A percentile compares a stretch with the other conserved stretches of the same genome.
Conservation (phyloP, 92 coral and sea anemone species). For the Zoanthus sansibaricus region DNA sequence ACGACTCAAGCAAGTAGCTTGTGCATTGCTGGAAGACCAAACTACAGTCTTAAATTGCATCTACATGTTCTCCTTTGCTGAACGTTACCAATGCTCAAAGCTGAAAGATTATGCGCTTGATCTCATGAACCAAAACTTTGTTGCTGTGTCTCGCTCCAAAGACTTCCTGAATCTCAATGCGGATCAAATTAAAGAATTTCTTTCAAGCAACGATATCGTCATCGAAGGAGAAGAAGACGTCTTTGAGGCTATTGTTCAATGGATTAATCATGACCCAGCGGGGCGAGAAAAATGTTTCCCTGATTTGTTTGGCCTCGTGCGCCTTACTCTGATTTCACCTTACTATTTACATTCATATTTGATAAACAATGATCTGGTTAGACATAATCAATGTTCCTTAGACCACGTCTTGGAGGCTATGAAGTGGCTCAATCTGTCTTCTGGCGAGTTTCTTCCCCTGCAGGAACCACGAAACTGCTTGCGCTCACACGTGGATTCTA, state of each 20-base stretch:
- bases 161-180: slow-evolving; percentile 70
- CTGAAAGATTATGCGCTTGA: slow-evolving; percentile 75
- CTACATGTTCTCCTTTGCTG: slow-evolving; percentile 76
- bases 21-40: slow-evolving; percentile 77
- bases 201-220: slow-evolving; percentile 81
- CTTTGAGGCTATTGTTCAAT: slow-evolving; percentile 78
- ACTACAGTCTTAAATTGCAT: slow-evolving; percentile 80
- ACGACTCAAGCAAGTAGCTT: slow-evolving; percentile 76
- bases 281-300: slow-evolving; percentile 71
- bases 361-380: slow-evolving; percentile 67
- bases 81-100: slow-evolving; percentile 84
- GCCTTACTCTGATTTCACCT: slow-evolving; percentile 75
- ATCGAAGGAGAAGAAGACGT: slow-evolving; percentile 85
- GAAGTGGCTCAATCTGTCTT: slow-evolving; percentile 58
- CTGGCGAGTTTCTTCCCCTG: slow-evolving; percentile 44
- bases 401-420: slow-evolving; percentile 75
- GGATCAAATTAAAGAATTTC: slow-evolving; percentile 75
- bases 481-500: slow-evolving; percentile 77
- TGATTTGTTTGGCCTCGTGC: slow-evolving; percentile 79
- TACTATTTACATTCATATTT: slow-evolving; percentile 73
- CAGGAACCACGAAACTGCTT: slow-evolving; percentile 78
- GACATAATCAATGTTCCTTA: slow-evolving; percentile 64
- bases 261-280: slow-evolving; percentile 76
- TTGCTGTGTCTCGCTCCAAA: slow-evolving; percentile 76
- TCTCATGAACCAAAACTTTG: slow-evolving; percentile 81